Evolutionary conservation across 1,140 invertebrate species (phyloP).

Genomic region (Cardiocondyla obscurior): DNA sequence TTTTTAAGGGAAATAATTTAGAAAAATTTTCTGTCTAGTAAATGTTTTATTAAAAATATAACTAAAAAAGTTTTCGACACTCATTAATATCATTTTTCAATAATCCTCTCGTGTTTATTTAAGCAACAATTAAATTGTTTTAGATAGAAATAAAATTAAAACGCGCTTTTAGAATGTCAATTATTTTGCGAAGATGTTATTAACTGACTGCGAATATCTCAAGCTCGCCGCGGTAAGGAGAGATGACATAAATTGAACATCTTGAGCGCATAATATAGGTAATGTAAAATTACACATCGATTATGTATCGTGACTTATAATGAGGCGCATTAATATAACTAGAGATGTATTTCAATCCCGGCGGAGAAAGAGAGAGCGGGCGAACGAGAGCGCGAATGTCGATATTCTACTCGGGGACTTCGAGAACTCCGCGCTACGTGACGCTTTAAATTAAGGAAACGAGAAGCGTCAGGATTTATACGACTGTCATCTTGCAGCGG

Average conservation of each 20-base stretch:
- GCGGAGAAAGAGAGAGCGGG: neutral
- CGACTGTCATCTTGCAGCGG: conserved; percentile 45
- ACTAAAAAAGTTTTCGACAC: neutral
- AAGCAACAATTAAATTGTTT: neutral
- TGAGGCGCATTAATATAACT: conserved; percentile 21
- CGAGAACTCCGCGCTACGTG: conserved; percentile 28
- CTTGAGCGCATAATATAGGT: neutral
- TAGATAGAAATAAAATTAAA: neutral
- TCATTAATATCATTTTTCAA: neutral
- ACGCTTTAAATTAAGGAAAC: conserved; percentile 54
- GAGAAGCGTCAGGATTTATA: conserved; percentile 45
- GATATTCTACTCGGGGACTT: conserved; percentile 39
- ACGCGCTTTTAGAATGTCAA: neutral
- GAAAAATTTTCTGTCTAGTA: neutral
- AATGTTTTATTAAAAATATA: neutral
- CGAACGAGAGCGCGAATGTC: conserved; percentile 15
- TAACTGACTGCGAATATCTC: neutral
- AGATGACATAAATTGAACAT: conserved; percentile 30
- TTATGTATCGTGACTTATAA: conserved; percentile 35
- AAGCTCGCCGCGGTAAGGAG: neutral
- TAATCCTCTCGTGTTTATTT: neutral
- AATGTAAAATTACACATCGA: conserved; percentile 42
- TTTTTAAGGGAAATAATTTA: neutral
- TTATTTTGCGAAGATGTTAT: neutral
- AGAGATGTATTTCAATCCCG: conserved; percentile 22